phyloP scores from a whole-genome alignment of 2,113 vertebrate genomes.

The Percopsis transmontana region DNA sequence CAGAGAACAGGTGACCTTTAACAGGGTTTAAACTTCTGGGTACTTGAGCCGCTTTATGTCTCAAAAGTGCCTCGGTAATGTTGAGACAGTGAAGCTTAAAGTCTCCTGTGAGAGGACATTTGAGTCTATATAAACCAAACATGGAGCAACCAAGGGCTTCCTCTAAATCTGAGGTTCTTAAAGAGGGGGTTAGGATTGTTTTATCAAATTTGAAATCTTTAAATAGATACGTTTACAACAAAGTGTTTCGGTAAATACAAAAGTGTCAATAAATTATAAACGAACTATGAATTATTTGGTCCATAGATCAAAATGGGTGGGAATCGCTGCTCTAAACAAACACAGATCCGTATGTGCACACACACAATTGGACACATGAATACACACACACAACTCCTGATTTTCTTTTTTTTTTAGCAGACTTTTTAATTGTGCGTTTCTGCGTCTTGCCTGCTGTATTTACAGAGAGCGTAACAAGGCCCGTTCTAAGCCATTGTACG shows the following conservation, averaged over 20 bases:
- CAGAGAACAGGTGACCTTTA: not conserved
- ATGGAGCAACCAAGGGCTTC: no score
- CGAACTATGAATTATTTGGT: no score
- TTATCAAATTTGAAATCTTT: no score
- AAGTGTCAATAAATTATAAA: no score
- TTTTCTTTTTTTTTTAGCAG: conserved; percentile 21
- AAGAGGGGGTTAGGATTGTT: no score
- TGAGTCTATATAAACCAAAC: not conserved
- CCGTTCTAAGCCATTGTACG: conserved; percentile 61
- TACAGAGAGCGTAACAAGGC: conserved; percentile 65
- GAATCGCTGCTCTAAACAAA: no score
- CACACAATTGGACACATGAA: conserved; percentile 4
- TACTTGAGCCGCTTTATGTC: not conserved
- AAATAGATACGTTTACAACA: no score
- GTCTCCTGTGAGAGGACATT: not conserved
- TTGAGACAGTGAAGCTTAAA: not conserved
- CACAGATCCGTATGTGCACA: not conserved
- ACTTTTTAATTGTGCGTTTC: conserved; percentile 46
- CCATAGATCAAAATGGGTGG: no score
- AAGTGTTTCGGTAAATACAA: no score
- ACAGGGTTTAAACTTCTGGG: not conserved
- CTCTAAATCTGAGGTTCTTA: no score
- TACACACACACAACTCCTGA: conserved; percentile 7
- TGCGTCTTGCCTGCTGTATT: conserved; percentile 51
- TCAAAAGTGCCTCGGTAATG: not conserved